Conservation (phyloP, 2,888 invertebrate genomes). For the Ashinkailepas kermadecensis region DNA sequence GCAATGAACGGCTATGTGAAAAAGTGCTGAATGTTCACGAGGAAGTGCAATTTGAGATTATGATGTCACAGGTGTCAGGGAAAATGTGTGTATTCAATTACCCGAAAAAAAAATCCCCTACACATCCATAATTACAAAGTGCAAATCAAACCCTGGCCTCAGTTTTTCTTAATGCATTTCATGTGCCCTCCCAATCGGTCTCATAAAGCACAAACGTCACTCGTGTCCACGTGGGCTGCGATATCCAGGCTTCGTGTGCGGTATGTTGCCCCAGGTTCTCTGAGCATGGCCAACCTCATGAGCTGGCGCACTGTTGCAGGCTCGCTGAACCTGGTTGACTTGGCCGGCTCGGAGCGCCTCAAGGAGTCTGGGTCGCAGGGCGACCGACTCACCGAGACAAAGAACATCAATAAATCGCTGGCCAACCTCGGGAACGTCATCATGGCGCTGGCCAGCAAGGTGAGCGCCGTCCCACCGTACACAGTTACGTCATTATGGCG, state of each 20-base stretch:
- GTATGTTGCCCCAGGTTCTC: too few relatives aligned
- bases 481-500: conserved; percentile 61
- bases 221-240: not conserved
- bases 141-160: too few relatives aligned
- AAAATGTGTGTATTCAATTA: too few relatives aligned
- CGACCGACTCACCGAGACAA: conserved; percentile 66
- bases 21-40: too few relatives aligned
- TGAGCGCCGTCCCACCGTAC: conserved; percentile 31
- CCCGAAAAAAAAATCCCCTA: too few relatives aligned
- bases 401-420: conserved; percentile 74
- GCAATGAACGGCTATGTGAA: too few relatives aligned
- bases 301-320: conserved; percentile 31
- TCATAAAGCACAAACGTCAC: too few relatives aligned
- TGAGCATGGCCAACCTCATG: not conserved
- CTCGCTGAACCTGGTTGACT: conserved; percentile 71
- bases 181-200: too few relatives aligned
- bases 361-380: conserved; percentile 41
- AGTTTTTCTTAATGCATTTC: too few relatives aligned
- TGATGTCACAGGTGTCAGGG: too few relatives aligned
- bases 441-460: conserved; percentile 68
- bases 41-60: too few relatives aligned
- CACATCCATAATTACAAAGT: too few relatives aligned
- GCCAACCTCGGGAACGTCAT: conserved; percentile 74
- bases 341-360: conserved; percentile 76
- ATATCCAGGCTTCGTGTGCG: not conserved